These are phyloP conservation scores for Eupristina koningsbergeri DNA, from an alignment of 1,140 invertebrate genomes.

Conservation along the genomic window DNA sequence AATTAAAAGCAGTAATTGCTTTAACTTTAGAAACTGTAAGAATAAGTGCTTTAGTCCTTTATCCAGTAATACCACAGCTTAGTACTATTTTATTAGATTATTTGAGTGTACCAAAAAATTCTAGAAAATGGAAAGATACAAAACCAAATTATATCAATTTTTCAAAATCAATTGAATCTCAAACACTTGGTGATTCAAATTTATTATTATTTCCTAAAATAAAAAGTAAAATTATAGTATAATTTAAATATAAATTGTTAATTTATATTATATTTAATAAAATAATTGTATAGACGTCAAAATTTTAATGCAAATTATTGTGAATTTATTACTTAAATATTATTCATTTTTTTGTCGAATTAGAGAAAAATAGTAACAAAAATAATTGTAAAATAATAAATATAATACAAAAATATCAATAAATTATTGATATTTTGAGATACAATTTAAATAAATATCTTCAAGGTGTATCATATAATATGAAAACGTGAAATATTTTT, in stretches of 20 bases:
- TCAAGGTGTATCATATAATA: too few species aligned
- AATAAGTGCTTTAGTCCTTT: conserved; percentile 83
- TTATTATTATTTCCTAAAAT: conserved; percentile 57
- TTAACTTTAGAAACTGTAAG: conserved; percentile 88
- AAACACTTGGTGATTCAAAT: conserved; percentile 38
- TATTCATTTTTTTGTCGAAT: too few species aligned
- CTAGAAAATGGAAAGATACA: conserved; percentile 75
- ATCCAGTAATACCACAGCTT: conserved; percentile 88
- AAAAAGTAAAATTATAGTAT: background rate
- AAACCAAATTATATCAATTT: conserved; percentile 57
- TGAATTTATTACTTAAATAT: too few species aligned
- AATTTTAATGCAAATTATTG: too few species aligned
- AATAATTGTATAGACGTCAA: background rate
- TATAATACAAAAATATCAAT: too few species aligned
- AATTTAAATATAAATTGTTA: background rate
- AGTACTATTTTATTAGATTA: conserved; percentile 79
- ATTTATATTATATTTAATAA: background rate
- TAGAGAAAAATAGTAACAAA: too few species aligned
- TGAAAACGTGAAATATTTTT: too few species aligned
- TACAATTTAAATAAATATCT: too few species aligned
- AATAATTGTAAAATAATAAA: too few species aligned
- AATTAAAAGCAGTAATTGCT: conserved; percentile 84
- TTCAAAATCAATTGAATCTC: background rate
- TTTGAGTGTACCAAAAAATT: conserved; percentile 73
- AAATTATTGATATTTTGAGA: too few species aligned